phyloP scores from a whole-genome alignment of 1,140 invertebrate species.

The Myzus persicae region DNA sequence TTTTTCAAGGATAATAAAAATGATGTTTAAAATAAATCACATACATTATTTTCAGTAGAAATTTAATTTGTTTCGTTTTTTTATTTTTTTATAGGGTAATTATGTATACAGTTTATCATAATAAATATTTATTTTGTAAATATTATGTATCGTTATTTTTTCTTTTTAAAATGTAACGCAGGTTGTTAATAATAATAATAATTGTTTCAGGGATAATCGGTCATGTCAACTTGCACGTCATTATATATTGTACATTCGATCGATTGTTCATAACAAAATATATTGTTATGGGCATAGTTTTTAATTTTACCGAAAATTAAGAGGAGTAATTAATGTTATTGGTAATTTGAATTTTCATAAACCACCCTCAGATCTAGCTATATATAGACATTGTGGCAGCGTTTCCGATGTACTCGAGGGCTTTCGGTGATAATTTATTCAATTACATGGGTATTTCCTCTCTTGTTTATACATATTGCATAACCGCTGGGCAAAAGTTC shows the following conservation, averaged over 20 bases:
- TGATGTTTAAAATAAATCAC: constrained; percentile 1
- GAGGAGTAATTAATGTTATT: constrained; percentile 9
- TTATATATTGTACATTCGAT: background rate
- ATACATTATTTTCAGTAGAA: background rate
- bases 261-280: background rate
- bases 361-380: background rate
- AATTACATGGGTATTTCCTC: constrained; percentile 31
- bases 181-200: background rate
- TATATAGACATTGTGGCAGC: background rate
- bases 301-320: background rate
- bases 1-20: background rate
- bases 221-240: background rate
- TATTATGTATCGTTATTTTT: constrained; percentile 16
- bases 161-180: background rate
- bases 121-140: too few relatives aligned
- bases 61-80: constrained; percentile 18
- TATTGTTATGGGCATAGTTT: background rate
- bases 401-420: background rate
- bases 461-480: background rate
- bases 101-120: background rate
- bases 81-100: background rate
- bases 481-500: background rate
- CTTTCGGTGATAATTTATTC: constrained; percentile 28
- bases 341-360: constrained; percentile 1
- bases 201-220: background rate